Evolutionary conservation across 1,140 invertebrate genomes (phyloP), one percentile per base, ranked within the genome.

Genomic region (Drosophila malerkotliana): DNA sequence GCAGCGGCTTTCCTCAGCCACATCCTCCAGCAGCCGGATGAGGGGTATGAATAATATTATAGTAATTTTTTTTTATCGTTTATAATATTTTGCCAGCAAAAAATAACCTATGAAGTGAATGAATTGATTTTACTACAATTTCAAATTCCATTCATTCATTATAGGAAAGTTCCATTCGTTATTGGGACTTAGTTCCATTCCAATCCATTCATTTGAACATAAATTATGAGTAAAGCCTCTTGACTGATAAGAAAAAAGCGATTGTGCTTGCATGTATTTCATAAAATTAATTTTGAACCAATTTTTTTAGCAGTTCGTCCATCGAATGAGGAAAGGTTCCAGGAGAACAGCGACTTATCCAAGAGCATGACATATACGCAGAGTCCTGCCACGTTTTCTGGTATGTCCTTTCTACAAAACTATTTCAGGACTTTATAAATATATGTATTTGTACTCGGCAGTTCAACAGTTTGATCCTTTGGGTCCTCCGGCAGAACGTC

Each of bases 401-500:
- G 51, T 62, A 32, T 5, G 2, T 21, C 10, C 5, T 0, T 37
- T 18, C 9, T 14, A 18, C 34, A 10, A 12, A 37, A 2, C 9
- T 30, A 12, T 4, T 12, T 2, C 24, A 2, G 9, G 32, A 10
- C 2, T 0, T n/a, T 7, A 5, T 37, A 37, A 3, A 37, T 28
- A 18, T 34, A 3, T 28, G 10, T 34, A 1, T 21, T 53, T 53
- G 1, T 4, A n/a, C n/a, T 15, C 37, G 14, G 7, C 44, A 68
- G 63, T 77, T n/a, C 60, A 39, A 47, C 48, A 88, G 58, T 89
- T 92, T 8, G 96, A 98, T 93, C 96, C 96, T 1, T 89, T 97
- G 41, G 96, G 96, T 12, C 95, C 96, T 1, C 92, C 94, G 30
- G 94, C 95, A 61, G 93, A 94, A 56, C 93, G 97, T 61, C 97